Base-by-base conservation (phyloP, 2,797 vertebrate species). In the Gastrophryne carolinensis region DNA sequence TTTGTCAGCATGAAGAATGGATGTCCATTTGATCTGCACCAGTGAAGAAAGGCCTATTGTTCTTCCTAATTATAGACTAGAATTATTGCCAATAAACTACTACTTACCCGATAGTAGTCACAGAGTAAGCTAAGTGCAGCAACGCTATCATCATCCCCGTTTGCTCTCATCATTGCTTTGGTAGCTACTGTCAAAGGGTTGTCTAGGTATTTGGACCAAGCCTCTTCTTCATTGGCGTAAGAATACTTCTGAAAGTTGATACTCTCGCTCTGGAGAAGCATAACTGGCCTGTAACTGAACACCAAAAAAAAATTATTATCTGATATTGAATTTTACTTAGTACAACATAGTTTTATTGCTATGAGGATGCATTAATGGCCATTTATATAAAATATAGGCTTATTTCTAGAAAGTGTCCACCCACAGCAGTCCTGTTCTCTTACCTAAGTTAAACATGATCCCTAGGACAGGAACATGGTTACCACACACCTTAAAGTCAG, bases 231-330 rank as follows among this genome's bases (percentile, higher is more conserved):
- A n/a, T 81, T 91, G 72, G 80, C 84, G 17, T 93, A 95, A 63
- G 92, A 79, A 78, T 91, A 94, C 77, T 93, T 93, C 85, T 93
- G 93, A 80, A 91, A 94, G 87, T 88, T 95, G 86, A 95, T 95
- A 76, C 87, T 92, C 66, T 98, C 96, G 4, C 94, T 98, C 89
- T 96, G 97, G 81, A 94, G 91, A 84, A 95, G 90, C 73, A 96
- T 92, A 88, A 98, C 90, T 64, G 98, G 94, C 83, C 97, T 97
- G 44, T 82, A 90, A 75, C 88, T 90, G 75, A 61, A 64, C 19
- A 54, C 49, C 30, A 63, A 26, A 21, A 73, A 73, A 8, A 4
- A 12, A 17, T 67, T 4, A 54, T 17, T 26, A n/a, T n/a, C n/a
- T n/a, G n/a, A n/a, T n/a, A n/a, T n/a, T n/a, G n/a, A n/a, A n/a